Evolutionary conservation across 2,888 invertebrate species (phyloP).

Genomic region (Eupithecia subumbrata): DNA sequence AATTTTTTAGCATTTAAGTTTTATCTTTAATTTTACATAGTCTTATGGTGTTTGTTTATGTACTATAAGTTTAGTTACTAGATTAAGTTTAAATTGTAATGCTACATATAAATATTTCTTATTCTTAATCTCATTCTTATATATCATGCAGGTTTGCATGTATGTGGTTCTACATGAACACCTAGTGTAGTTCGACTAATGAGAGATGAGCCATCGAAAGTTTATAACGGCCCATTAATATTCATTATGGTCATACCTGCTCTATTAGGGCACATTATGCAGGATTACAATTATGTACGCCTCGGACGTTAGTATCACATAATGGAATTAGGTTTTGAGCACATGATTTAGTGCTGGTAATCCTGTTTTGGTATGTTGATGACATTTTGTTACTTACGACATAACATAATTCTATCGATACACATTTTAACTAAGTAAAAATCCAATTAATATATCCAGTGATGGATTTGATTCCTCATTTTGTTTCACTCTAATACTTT

Average conservation of each 20-base stretch:
- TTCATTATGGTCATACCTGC: slow-evolving; percentile 58
- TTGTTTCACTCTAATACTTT: neutral
- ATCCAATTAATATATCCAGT: neutral
- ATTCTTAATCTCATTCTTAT: too few relatives aligned
- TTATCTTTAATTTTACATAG: too few relatives aligned
- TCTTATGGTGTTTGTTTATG: too few relatives aligned
- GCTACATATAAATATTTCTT: too few relatives aligned
- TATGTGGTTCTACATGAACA: neutral
- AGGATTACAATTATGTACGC: slow-evolving; percentile 71
- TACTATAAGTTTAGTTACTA: too few relatives aligned
- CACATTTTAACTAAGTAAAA: too few relatives aligned
- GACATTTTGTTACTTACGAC: neutral
- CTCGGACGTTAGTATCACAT: slow-evolving; percentile 63
- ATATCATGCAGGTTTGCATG: neutral
- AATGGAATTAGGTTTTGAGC: slow-evolving; percentile 58
- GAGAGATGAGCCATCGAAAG: slow-evolving; percentile 53
- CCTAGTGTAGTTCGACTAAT: slow-evolving; percentile 32
- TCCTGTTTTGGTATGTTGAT: slow-evolving; percentile 55
- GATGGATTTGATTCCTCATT: neutral
- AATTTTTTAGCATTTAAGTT: too few relatives aligned
- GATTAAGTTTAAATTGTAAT: too few relatives aligned
- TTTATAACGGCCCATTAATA: slow-evolving; percentile 75
- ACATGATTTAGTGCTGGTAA: slow-evolving; percentile 56
- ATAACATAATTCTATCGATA: neutral
- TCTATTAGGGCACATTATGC: slow-evolving; percentile 51